Base-by-base conservation (phyloP, 2,113 vertebrate genomes). In the Cheirogaleus medius region DNA sequence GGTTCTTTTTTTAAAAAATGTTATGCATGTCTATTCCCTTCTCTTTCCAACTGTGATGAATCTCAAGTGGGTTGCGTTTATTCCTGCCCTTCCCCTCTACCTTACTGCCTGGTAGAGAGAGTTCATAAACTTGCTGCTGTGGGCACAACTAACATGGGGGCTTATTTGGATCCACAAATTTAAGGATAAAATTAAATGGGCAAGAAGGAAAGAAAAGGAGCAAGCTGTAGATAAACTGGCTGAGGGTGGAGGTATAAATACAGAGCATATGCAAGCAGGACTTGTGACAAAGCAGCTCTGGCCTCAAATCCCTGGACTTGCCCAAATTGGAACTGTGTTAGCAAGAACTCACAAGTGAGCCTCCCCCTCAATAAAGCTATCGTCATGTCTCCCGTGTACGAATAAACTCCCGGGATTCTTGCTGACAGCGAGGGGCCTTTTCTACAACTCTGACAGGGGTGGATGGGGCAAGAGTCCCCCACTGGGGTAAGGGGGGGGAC, bases 131-230 rank as follows among this genome's bases (percentile, higher is more conserved):
- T 49, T 39, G 0, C 90, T 32, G 84, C 56, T 81, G 47, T 56
- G 78, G 69, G 15, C 23, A 97, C 10, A 95, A 94, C 25, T 60
- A 85, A 60, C 14, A 17, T 12, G 32, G 17, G 54, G 6, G 32
- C n/a, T 82, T 92, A 86, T 78, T 71, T 85, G 47, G 58, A 54
- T 77, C 90, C 17, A 37, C 58, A 58, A 93, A 21, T 66, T 92
- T 80, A 92, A 96, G 88, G 68, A 37, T 94, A 90, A 68, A 97
- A 60, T 81, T 49, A 86, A 96, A 12, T 0, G 77, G 37, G 74
- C 34, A 39, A 97, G 93, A 63, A 47, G 49, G 89, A 96, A 93
- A 97, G 80, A 27, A 14, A 77, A 97, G 63, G 77, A 90, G 84
- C 58, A 20, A 92, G 27, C 64, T 73, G 68, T 81, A 92, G 89